Evolutionary conservation across 2,113 vertebrate species (phyloP), one percentile per base, ranked within the genome.

Genomic region (Cyprinodon tularosa): DNA sequence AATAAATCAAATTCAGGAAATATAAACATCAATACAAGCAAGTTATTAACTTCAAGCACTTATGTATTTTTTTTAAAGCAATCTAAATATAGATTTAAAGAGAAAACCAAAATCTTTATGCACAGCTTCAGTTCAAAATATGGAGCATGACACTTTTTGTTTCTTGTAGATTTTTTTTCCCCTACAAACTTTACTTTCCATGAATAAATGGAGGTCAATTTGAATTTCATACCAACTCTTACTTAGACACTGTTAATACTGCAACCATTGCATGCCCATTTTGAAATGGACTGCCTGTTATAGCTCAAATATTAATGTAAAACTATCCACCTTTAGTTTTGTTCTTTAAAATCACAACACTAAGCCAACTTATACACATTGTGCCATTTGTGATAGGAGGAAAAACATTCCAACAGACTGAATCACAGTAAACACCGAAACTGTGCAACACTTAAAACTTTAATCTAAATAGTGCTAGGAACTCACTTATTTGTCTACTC

Each of bases 61-160:
- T 57, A 1, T 45, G 29, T 29, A 29, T 45, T 42, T 57, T 2
- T n/a, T 0, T n/a, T 57, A 8, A 57, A 65, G 57, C 59, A 14
- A 13, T 77, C 71, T 80, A 84, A 81, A 77, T 75, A 78, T 81
- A 80, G 61, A n/a, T 1, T n/a, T 57, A 48, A 12, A 15, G 47
- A 42, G 9, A 59, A 8, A 11, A 71, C 59, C 66, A 66, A 76
- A 72, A 45, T 68, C 29, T 48, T 75, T 15, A 67, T 8, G 60
- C 37, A 68, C 40, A 36, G 62, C 62, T 71, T 62, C 12, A 72
- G n/a, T 61, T 74, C 45, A 71, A 14, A 66, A 5, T n/a, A n/a
- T 6, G 3, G 48, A 37, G 29, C 29, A n/a, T 8, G 6, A 17
- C 47, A 48, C 50, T 9, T 15, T 57, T 20, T 4, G 20, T 20